Conservation (phyloP, 2,113 vertebrate genomes). For the Alligator sinensis region DNA sequence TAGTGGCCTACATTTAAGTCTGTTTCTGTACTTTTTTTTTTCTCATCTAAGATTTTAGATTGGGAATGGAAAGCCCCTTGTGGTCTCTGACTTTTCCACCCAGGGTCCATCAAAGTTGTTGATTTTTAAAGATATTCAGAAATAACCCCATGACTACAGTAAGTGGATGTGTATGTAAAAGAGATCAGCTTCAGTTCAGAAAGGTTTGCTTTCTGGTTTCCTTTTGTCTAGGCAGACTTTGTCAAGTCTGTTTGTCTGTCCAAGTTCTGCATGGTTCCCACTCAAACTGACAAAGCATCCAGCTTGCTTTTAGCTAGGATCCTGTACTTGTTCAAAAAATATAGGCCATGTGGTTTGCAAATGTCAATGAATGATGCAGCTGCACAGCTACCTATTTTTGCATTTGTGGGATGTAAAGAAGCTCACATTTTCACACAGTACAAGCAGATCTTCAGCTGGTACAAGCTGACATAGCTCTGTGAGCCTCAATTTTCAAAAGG, state of each 20-base stretch:
- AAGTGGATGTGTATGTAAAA: not conserved
- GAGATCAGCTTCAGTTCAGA: not conserved
- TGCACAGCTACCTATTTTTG: not conserved
- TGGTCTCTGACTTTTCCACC: not conserved
- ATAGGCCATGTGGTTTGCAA: accelerated
- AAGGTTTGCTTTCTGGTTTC: not conserved
- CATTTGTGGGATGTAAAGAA: not conserved
- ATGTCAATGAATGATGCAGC: not conserved
- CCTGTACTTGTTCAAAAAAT: not conserved
- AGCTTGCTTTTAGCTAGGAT: not conserved
- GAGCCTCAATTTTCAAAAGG: not conserved
- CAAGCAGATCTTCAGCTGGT: not conserved
- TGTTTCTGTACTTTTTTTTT: too few species aligned
- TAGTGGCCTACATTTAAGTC: not conserved
- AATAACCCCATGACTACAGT: not conserved
- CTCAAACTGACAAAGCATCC: not conserved
- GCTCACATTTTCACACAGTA: not conserved
- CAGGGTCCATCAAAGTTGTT: not conserved
- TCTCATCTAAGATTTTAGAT: not conserved
- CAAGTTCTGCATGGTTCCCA: not conserved
- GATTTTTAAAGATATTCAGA: not conserved
- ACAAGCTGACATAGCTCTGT: not conserved
- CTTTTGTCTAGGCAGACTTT: not conserved
- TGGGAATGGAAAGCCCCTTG: not conserved
- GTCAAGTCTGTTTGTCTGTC: not conserved